Evolutionary conservation across 1,140 invertebrate species (phyloP), one percentile per base, ranked within the genome.

Genomic region (Meloidogyne exigua): DNA sequence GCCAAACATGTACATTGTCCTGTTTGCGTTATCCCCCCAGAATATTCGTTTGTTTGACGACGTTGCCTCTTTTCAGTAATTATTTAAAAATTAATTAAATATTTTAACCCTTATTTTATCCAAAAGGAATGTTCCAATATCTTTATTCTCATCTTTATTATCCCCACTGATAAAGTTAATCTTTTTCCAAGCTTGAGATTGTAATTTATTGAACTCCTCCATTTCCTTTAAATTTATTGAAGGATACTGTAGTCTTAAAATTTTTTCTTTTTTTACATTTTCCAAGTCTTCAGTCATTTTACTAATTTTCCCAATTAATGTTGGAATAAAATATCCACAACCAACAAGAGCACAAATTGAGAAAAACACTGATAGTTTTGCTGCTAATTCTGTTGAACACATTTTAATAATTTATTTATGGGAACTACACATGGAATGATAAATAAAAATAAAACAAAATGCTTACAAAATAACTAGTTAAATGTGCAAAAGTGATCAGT

Each of bases 271-370:
- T 65, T 39, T 76, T 26, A 76, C 74, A 23, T 71, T 32, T 39
- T 76, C 68, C 62, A 76, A 70, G 11, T 71, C 75, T 23, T 63
- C 25, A 25, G 75, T 76, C 12, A 76, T 76, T 18, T 65, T 49
- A 75, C 42, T 74, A 18, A 76, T 76, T 42, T 76, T 76, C 18
- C 28, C 57, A 10, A 76, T 65, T 28, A 76, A 44, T 21, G 68
- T 42, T 15, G 75, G 75, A 65, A 76, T 72, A 65, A 76, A 76
- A 26, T 75, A 44, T 23, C 11, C 66, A 72, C 75, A 76, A 28
- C 66, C 69, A 5, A 39, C 25, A 21, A 76, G 25, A 9, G 75
- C 63, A 10, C 23, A 15, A 18, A 76, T 5, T 44, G 65, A 69
- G 13, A 76, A 28, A 9, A 76, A 44, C n/a, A 76, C 57, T 26